phyloP scores from a whole-genome alignment of 2,797 vertebrate genomes.

The Hypotaenidia okinawae region DNA sequence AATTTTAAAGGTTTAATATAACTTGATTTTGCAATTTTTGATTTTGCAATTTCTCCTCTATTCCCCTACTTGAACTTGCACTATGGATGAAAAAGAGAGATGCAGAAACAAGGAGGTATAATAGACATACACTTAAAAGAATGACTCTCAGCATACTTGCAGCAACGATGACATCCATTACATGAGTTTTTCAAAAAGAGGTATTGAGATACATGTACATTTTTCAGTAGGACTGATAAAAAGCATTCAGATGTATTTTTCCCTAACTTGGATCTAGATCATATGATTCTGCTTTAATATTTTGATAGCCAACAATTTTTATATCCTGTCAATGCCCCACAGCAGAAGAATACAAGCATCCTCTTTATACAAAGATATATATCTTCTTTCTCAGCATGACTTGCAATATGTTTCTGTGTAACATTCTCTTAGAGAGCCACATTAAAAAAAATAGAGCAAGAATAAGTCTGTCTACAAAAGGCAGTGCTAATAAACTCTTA shows the following conservation, averaged over 20 bases:
- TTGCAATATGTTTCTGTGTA: neutral
- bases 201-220: neutral
- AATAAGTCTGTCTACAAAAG: neutral
- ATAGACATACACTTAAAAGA: neutral
- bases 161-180: fast-evolving
- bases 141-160: neutral
- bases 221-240: neutral
- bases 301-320: neutral
- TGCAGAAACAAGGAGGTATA: neutral
- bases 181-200: neutral
- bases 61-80: neutral
- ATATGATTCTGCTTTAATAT: neutral
- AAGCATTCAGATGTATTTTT: neutral
- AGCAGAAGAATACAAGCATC: neutral
- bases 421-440: neutral
- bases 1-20: neutral
- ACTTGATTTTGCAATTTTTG: neutral
- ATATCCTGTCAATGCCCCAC: neutral
- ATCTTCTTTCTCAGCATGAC: neutral
- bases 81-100: neutral
- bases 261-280: neutral
- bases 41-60: neutral
- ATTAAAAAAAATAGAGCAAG: neutral
- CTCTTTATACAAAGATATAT: neutral
- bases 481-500: neutral